Conservation (phyloP, 2,888 invertebrate genomes). For the Prosopocoilus inquinatus region DNA sequence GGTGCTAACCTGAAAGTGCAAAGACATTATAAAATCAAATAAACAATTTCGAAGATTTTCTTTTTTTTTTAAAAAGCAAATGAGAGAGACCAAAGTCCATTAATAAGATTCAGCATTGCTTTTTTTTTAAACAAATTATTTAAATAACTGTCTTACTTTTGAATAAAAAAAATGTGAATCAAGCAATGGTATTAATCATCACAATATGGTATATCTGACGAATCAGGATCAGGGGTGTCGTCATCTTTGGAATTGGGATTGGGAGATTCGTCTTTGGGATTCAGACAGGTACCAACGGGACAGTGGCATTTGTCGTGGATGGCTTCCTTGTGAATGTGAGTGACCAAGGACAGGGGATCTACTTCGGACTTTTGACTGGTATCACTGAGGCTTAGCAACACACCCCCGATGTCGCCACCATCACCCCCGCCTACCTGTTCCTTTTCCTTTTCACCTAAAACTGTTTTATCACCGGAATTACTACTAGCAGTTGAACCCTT, state of each 20-base stretch:
- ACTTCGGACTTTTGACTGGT: not conserved
- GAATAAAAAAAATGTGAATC: not conserved
- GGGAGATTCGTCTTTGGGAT: constrained; percentile 29
- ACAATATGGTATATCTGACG: not conserved
- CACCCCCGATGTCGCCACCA: constrained; percentile 2
- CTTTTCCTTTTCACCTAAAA: constrained; percentile 8
- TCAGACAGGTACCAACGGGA: constrained; percentile 37
- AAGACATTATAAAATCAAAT: too few relatives aligned
- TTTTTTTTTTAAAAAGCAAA: too few relatives aligned
- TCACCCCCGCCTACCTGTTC: not conserved
- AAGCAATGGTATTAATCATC: not conserved
- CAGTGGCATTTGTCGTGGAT: constrained; percentile 34
- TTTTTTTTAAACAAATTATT: constrained; percentile 1
- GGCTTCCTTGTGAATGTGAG: constrained; percentile 26
- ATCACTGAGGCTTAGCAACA: too few relatives aligned
- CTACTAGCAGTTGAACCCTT: constrained; percentile 22
- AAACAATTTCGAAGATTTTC: too few relatives aligned
- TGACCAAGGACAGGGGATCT: constrained; percentile 21
- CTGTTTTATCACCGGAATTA: not conserved
- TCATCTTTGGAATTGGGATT: not conserved
- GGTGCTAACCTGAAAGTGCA: too few relatives aligned
- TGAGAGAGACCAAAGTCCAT: too few relatives aligned
- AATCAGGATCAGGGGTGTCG: not conserved
- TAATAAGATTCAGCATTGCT: too few relatives aligned
- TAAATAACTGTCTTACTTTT: not conserved